Evolutionary conservation across 2,113 vertebrate species (phyloP).

Genomic region (Silurus asotus): DNA sequence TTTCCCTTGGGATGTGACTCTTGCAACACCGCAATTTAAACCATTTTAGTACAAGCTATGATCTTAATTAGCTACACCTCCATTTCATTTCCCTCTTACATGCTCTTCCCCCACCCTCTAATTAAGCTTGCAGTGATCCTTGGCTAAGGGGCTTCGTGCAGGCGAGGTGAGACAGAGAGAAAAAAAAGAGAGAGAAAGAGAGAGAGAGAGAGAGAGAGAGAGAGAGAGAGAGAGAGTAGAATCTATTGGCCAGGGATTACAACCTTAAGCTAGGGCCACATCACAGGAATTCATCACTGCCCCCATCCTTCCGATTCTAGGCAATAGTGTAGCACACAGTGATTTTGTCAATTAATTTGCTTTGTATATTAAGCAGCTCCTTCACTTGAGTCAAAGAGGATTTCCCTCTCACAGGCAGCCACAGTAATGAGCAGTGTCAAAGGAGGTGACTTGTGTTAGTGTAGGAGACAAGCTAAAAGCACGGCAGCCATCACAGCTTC

Average conservation of each 20-base stretch:
- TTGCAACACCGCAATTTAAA: constrained; percentile 72
- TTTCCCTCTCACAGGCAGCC: constrained; percentile 62
- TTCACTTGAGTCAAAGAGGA: constrained; percentile 71
- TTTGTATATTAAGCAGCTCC: constrained; percentile 73
- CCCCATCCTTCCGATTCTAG: constrained; percentile 46
- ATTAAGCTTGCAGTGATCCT: constrained; percentile 74
- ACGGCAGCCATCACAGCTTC: constrained; percentile 31
- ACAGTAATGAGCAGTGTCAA: constrained; percentile 51
- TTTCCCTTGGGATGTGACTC: constrained; percentile 67
- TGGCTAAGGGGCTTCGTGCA: constrained; percentile 66
- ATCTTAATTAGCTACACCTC: constrained; percentile 80
- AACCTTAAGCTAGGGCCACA: constrained; percentile 72
- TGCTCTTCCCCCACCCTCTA: constrained; percentile 48
- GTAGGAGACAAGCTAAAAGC: constrained; percentile 37
- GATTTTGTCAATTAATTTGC: constrained; percentile 72
- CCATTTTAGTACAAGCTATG: constrained; percentile 74
- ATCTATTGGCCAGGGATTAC: constrained; percentile 77
- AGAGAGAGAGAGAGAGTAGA: constrained; percentile 57
- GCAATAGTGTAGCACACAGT: constrained; percentile 66
- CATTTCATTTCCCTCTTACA: constrained; percentile 72
- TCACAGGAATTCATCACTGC: constrained; percentile 74
- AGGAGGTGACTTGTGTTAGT: constrained; percentile 48
- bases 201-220: constrained; percentile 54
- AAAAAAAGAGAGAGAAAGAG: constrained; percentile 43
- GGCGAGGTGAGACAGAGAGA: constrained; percentile 60